Evolutionary conservation across 2,797 vertebrate species (phyloP), one percentile per base, ranked within the genome.

Genomic region (Sarcoramphus papa): DNA sequence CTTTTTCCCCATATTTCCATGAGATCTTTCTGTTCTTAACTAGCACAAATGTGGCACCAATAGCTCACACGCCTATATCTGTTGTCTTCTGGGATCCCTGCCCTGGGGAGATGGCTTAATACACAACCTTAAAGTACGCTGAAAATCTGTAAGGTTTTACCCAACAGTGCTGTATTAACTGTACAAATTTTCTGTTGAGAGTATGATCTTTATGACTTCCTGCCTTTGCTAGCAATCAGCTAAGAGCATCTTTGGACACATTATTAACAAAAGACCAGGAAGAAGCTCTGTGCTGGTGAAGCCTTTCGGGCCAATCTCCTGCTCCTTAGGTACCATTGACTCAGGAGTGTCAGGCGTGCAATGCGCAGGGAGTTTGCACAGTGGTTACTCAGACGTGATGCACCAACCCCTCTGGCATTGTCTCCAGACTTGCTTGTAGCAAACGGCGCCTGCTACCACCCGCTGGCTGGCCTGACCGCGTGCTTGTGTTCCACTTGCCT

Each of bases 381-480:
- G 28, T 22, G 12, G 6, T 60, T 45, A 7, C 28, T 54, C 47
- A 12, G 59, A 12, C 11, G 45, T 2, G 19, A 40, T 5, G 21
- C 28, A 48, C 30, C 19, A 6, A 37, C 33, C 12, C 37, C 47
- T 50, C 68, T 16, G n/a, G 54, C 20, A 22, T 27, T 65, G 24
- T 45, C 70, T 68, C 67, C 2, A 3, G 53, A 15, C 24, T 47
- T 28, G 45, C 33, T 54, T 16, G 12, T 11, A 57, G 33, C 18
- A 23, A 56, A 10, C 0, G 0, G 13, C 19, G 37, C 27, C 18
- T 7, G 6, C 31, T 75, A n/a, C 23, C 5, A 23, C 41, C 18
- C 2, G 0, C 14, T 3, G 2, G 9, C 64, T 62, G 35, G 23
- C 33, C 47, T 12, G 14, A 14, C 12, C 3, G 2, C 2, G 0